Percentiles rank a stretch among this genome's conserved stretches.
Evolutionary conservation across 1,140 invertebrate species (phyloP).

Genomic region (Drosophila takahashii): DNA sequence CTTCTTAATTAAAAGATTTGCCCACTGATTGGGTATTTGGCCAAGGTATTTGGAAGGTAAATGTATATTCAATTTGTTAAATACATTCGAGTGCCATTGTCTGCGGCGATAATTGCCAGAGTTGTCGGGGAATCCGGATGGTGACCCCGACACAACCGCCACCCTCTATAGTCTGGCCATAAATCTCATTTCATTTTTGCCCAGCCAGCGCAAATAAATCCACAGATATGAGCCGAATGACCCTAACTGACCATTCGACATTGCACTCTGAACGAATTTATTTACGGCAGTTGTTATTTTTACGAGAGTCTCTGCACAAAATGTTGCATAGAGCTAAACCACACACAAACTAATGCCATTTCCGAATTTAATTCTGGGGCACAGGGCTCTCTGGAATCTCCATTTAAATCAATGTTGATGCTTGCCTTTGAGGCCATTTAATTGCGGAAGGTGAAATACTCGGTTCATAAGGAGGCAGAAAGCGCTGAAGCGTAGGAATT

Average conservation of each 20-base stretch:
- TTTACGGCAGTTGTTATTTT: slow-evolving; percentile 20
- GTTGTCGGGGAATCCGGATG: slow-evolving; percentile 11
- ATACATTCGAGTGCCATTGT: slow-evolving; percentile 52
- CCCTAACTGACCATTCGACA: slow-evolving; percentile 17
- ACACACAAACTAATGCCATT: background rate
- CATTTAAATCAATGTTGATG: slow-evolving; percentile 3
- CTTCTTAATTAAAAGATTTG: slow-evolving; percentile 70
- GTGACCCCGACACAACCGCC: slow-evolving; percentile 3
- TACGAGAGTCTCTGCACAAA: slow-evolving; percentile 8
- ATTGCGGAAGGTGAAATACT: background rate
- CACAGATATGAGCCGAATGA: slow-evolving; percentile 40
- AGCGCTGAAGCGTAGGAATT: background rate
- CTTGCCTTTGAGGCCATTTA: slow-evolving; percentile 13
- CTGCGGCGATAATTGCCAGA: slow-evolving; percentile 36
- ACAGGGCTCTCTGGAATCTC: background rate
- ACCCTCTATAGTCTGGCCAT: slow-evolving; percentile 4
- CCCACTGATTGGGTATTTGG: slow-evolving; percentile 53
- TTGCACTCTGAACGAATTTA: slow-evolving; percentile 22
- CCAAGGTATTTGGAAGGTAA: slow-evolving; percentile 6
- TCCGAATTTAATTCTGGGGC: slow-evolving; percentile 33
- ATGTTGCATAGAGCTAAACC: background rate
- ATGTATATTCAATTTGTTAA: slow-evolving; percentile 63
- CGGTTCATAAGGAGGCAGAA: background rate
- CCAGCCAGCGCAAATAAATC: slow-evolving; percentile 42
- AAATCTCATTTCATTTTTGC: slow-evolving; percentile 37